phyloP scores from a whole-genome alignment of 2,888 invertebrate genomes.

The Rapana venosa region DNA sequence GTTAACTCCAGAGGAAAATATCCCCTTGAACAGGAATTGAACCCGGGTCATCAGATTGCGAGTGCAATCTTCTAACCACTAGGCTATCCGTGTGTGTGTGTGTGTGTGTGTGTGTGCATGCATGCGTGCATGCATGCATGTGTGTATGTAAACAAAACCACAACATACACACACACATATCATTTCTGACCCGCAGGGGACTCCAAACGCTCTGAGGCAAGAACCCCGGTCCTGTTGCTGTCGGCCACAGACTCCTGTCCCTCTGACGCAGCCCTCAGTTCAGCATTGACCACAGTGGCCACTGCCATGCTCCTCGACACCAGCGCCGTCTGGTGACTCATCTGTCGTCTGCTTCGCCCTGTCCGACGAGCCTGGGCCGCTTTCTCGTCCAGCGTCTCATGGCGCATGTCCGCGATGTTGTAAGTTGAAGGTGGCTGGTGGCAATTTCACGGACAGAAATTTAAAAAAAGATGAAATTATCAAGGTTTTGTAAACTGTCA shows the following conservation, averaged over 20 bases:
- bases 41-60: too few species aligned
- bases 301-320: slow-evolving; percentile 17
- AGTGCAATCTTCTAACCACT: too few species aligned
- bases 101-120: too few species aligned
- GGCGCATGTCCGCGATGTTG: slow-evolving; percentile 68
- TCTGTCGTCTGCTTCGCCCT: neutral
- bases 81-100: too few species aligned
- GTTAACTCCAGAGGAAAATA: too few species aligned
- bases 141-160: too few species aligned
- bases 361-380: slow-evolving; percentile 59
- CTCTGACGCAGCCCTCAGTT: too few species aligned
- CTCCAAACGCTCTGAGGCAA: neutral
- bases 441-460: neutral
- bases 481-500: too few species aligned
- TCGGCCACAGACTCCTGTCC: neutral
- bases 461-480: too few species aligned
- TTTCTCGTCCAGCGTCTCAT: slow-evolving; percentile 55
- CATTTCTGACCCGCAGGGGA: neutral
- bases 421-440: slow-evolving; percentile 61
- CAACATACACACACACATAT: neutral
- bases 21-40: too few species aligned
- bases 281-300: too few species aligned
- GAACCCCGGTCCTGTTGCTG: neutral
- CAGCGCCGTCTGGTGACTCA: neutral
- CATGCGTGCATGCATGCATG: too few species aligned